Percentiles rank a stretch among this genome's conserved stretches.
phyloP scores from a whole-genome alignment of 1,140 invertebrate species.

The Theocolax elegans region DNA sequence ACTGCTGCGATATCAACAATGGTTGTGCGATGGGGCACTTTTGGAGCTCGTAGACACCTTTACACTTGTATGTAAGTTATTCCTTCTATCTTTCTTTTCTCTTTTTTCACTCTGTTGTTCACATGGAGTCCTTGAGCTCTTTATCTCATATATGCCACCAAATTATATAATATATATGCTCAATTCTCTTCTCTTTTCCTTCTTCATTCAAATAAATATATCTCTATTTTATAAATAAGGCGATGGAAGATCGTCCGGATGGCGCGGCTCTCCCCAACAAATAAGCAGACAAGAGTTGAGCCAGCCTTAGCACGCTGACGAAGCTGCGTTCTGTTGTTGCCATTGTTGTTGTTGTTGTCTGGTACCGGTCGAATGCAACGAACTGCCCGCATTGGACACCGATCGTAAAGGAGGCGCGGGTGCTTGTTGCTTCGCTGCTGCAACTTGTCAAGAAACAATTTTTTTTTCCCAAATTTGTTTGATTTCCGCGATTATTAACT shows the following conservation, averaged over 20 bases:
- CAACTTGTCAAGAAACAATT: conserved; percentile 52
- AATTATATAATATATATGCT: conserved; percentile 18
- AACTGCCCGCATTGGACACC: conserved; percentile 53
- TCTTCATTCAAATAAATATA: not conserved
- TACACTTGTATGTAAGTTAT: not conserved
- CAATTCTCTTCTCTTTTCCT: conserved; percentile 5
- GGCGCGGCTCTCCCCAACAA: conserved; percentile 23
- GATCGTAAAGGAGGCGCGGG: conserved; percentile 59
- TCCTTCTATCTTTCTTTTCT: not conserved
- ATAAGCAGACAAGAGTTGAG: conserved; percentile 34
- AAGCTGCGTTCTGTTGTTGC: conserved; percentile 53
- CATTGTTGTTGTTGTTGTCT: conserved; percentile 5
- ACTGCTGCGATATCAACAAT: conserved; percentile 16
- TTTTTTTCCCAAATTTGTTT: not conserved
- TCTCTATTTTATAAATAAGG: conserved; percentile 29
- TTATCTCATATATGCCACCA: not conserved
- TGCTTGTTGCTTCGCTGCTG: conserved; percentile 64
- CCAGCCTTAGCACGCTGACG: conserved; percentile 54
- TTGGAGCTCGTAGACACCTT: conserved; percentile 6
- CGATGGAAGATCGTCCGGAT: conserved; percentile 28
- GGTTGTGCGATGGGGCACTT: conserved; percentile 33
- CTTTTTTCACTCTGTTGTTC: too few relatives aligned
- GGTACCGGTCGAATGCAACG: conserved; percentile 41
- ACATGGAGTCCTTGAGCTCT: too few relatives aligned
- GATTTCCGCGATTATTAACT: too few relatives aligned